Evolutionary conservation across 2,797 vertebrate species (phyloP).

Genomic region (Chiroxiphia lanceolata): DNA sequence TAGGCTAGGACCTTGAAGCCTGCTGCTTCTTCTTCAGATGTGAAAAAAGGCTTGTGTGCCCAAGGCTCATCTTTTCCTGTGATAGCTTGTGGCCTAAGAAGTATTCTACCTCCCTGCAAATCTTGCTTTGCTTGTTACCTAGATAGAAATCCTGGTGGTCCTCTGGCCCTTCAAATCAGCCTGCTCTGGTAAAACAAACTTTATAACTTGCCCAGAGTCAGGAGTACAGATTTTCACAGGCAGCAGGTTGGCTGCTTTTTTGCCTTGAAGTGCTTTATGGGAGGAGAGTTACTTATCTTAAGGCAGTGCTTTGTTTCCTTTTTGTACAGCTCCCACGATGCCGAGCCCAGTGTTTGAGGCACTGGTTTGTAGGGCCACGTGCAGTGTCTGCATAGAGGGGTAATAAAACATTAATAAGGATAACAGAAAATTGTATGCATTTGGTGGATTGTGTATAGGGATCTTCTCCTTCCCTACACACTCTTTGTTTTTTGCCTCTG

Average conservation of each 20-base stretch:
- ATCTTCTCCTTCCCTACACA: background rate
- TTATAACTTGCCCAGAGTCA: background rate
- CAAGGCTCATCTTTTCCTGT: background rate
- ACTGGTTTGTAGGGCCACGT: background rate
- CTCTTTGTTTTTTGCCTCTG: background rate
- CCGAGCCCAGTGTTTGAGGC: background rate
- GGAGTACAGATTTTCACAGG: background rate
- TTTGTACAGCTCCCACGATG: background rate
- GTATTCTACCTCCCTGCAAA: background rate
- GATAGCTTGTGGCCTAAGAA: background rate
- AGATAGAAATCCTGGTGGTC: background rate
- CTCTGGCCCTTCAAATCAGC: background rate
- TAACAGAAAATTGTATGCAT: background rate
- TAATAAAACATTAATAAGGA: background rate
- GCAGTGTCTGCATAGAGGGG: background rate
- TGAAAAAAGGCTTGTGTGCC: background rate
- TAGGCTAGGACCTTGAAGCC: conserved; percentile 21
- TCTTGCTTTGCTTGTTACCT: background rate
- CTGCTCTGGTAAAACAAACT: background rate
- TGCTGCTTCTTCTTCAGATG: conserved; percentile 15
- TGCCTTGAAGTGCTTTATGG: background rate
- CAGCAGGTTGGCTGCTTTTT: background rate
- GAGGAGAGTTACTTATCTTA: background rate
- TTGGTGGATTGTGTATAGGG: background rate
- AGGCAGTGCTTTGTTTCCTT: conserved; percentile 1